A percentile compares a stretch with the other conserved stretches of the same genome.
phyloP scores from a whole-genome alignment of 1,140 invertebrate species.

The Kradibia gibbosae region DNA sequence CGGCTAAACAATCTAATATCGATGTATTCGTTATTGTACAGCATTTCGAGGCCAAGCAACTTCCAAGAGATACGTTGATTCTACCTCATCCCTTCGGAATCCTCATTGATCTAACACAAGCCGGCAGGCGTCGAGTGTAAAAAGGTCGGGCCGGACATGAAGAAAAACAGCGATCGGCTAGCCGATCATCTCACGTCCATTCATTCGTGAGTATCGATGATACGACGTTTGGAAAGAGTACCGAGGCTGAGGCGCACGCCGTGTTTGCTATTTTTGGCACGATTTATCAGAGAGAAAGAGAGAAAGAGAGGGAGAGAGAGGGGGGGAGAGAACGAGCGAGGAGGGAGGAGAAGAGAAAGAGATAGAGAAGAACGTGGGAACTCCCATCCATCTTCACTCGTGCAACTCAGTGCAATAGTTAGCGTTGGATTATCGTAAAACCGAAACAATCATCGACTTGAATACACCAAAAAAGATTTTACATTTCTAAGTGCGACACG shows the following conservation, averaged over 20 bases:
- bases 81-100: neutral
- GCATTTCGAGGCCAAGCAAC: neutral
- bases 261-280: neutral
- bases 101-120: neutral
- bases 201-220: conserved; percentile 4
- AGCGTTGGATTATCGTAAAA: conserved; percentile 31
- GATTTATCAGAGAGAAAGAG: neutral
- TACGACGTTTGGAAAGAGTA: neutral
- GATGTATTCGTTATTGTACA: neutral
- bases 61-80: neutral
- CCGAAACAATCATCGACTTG: no score
- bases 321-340: neutral
- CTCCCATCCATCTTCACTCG: conserved; percentile 17
- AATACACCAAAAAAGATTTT: no score
- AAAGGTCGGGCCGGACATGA: neutral
- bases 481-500: no score
- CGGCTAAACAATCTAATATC: neutral
- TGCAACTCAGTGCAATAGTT: neutral
- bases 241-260: neutral
- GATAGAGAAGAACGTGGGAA: conserved; percentile 30
- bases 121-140: neutral
- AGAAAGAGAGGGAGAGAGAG: neutral
- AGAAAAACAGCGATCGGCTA: neutral
- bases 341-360: neutral
- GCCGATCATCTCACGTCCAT: conserved; percentile 22